Base-by-base conservation (phyloP, 2,888 invertebrate genomes). In the Panzeria rudis region DNA sequence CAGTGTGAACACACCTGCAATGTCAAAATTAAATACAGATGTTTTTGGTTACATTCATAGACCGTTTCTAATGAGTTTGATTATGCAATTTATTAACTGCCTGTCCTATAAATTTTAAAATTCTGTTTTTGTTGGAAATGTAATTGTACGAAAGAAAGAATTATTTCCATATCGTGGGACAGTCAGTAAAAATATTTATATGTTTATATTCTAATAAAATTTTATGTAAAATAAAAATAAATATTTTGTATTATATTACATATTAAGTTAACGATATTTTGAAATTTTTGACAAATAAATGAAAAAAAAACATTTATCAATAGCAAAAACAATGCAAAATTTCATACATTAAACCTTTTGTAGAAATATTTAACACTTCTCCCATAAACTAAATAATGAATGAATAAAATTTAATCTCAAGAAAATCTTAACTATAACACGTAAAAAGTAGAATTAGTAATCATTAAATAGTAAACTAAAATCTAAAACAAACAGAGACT, bases 401-500 rank as follows among this genome's bases (percentile, higher is more conserved):
- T 62, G 15, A 62, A 52, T 38, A 38, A 17, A 47, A 68, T 44
- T 56, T 29, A 66, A 66, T 47, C n/a, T 75, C 25, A 52, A 52
- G 35, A 15, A 35, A 61, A 50, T 32, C 76, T 77, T 50, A 38
- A 41, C 38, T 59, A 17, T 38, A 62, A 61, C 69, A 59, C 61
- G 29, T 52, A 52, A 61, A 41, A 78, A 50, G 25, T 61, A 59
- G 25, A 71, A 69, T 25, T 56, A 68, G 62, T 52, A 76, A 79
- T n/a, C 32, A 59, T 75, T 38, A 44, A 69, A 77, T 85, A 85
- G 73, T 62, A 62, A 85, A 85, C n/a, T 32, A 52, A 50, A 52
- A 78, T 62, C 20, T 62, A 25, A 54, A 85, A 69, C 73, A 69
- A 84, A 81, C 52, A 59, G 78, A 85, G 82, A 82, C 85, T 82